Evolutionary conservation across 2,888 invertebrate species (phyloP), one percentile per base, ranked within the genome.

Genomic region (Stegophylla sp.): DNA sequence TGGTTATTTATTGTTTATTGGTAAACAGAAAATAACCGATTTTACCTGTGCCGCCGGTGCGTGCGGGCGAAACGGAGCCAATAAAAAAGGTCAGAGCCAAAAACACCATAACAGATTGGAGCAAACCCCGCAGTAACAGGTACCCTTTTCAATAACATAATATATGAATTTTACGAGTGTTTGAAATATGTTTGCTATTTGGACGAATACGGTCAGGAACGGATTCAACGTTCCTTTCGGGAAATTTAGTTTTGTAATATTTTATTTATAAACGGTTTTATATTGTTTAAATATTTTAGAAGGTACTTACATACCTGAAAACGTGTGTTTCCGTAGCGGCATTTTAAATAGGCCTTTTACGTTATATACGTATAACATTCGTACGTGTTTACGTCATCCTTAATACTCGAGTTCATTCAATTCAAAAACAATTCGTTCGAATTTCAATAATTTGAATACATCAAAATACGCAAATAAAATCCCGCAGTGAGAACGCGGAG

Each of bases 181-280:
- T 28, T 9, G 34, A 71, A 71, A 71, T 53, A 20, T 26, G 7
- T 34, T 34, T 34, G 34, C n/a, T n/a, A n/a, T 20, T 66, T 67
- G 0, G 15, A 23, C 41, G 17, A 72, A 3, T 0, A 53, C 12
- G 5, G 53, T 34, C 15, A 12, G 56, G 1, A 17, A 71, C 34
- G 41, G 34, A 34, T 17, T 17, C 26, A 67, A 51, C n/a, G 48
- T 26, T 45, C 26, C 15, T 0, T 17, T 17, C 4, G 7, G 3
- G 7, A 34, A 34, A 34, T 51, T 1, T 51, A 51, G 15, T 17
- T 51, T 48, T 48, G 1, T 48, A 51, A 17, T 17, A 51, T 3
- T 17, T 17, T 51, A 17, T 51, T 2, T 17, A 51, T 51, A 17
- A 17, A 17, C 2, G 4, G 4, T 51, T 17, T 17, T 51, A 17